Conservation (phyloP, 2,888 invertebrate genomes). For the Calephelis perditalis region DNA sequence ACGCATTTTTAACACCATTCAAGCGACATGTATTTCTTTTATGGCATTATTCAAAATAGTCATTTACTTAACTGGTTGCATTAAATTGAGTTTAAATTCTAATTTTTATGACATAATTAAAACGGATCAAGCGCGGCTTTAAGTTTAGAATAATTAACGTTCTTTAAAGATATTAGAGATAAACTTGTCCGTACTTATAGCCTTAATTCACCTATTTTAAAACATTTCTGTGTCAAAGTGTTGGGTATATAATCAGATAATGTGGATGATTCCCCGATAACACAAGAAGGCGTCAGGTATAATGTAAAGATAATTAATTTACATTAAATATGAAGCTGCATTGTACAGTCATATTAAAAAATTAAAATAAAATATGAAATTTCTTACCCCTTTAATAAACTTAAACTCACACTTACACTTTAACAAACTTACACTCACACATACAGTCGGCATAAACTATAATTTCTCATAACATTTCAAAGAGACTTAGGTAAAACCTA, state of each 20-base stretch:
- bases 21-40: neutral
- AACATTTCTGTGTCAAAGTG: neutral
- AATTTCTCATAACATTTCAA: too few species aligned
- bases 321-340: too few species aligned
- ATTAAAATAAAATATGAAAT: too few species aligned
- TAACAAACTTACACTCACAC: too few species aligned
- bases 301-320: too few species aligned
- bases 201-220: conserved; percentile 1
- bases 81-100: conserved; percentile 7
- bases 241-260: neutral
- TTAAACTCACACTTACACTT: too few species aligned
- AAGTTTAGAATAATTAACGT: neutral
- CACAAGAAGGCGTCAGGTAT: neutral
- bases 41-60: neutral
- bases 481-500: too few species aligned
- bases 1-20: conserved; percentile 2
- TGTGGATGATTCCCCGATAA: neutral
- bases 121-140: neutral
- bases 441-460: too few species aligned
- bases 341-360: too few species aligned
- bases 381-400: too few species aligned
- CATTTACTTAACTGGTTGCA: neutral
- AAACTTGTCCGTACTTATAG: conserved; percentile 20
- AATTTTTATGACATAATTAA: conserved; percentile 4
- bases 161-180: conserved; percentile 27